Evolutionary conservation across 2,797 vertebrate genomes (phyloP).

Genomic region (Danio choprae): DNA sequence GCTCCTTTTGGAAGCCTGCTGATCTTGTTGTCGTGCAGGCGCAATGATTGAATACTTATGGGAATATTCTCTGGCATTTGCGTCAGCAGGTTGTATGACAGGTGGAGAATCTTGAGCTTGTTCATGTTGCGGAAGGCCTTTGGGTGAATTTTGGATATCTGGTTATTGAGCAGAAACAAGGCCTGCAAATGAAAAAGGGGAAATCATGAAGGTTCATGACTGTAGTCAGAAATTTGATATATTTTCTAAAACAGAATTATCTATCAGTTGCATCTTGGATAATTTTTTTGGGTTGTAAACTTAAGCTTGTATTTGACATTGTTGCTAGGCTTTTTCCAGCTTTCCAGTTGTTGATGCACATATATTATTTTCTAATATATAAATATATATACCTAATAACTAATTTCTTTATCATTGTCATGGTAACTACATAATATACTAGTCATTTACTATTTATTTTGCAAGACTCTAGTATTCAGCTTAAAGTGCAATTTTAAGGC

Average conservation of each 20-base stretch:
- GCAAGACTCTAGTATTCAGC: too few relatives aligned
- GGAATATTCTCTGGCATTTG: constrained; percentile 92
- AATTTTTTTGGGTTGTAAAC: neutral
- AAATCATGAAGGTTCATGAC: neutral
- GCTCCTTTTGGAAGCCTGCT: constrained; percentile 86
- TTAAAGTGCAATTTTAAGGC: too few relatives aligned
- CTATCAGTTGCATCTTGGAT: neutral
- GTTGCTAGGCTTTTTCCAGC: too few relatives aligned
- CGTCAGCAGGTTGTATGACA: constrained; percentile 92
- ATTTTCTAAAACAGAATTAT: neutral
- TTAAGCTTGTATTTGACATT: neutral
- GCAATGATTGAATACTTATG: constrained; percentile 87
- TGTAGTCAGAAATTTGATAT: neutral
- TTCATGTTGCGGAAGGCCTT: constrained; percentile 90
- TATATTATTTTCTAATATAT: neutral
- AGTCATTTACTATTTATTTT: too few relatives aligned
- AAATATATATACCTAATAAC: too few relatives aligned
- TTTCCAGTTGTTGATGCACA: neutral
- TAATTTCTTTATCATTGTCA: too few relatives aligned
- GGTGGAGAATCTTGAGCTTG: constrained; percentile 86
- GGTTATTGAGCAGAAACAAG: constrained; percentile 95
- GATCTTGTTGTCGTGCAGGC: constrained; percentile 95
- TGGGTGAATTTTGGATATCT: constrained; percentile 92
- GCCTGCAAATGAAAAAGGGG: constrained; percentile 74
- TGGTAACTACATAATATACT: too few relatives aligned